A percentile compares a stretch with the other conserved stretches of the same genome.
These are phyloP conservation scores for Ennomos fuscantarius DNA, from an alignment of 2,888 invertebrate genomes.

Conservation along the genomic window DNA sequence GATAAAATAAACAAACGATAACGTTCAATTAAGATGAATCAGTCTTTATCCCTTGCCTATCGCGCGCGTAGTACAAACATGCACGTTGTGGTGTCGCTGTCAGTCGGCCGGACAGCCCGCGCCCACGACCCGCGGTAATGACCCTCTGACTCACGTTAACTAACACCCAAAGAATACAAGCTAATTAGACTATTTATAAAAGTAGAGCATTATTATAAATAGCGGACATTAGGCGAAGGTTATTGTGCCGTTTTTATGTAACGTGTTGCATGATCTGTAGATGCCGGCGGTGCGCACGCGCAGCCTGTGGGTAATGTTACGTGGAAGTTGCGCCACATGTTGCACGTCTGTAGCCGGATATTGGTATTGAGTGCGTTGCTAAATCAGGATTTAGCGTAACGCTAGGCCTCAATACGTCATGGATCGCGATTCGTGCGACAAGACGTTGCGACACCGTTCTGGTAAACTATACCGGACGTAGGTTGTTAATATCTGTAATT, in stretches of 20 bases:
- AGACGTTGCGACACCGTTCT: neutral
- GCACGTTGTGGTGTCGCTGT: slow-evolving; percentile 2
- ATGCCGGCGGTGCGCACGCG: slow-evolving; percentile 8
- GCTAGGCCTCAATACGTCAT: slow-evolving; percentile 4
- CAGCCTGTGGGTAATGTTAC: slow-evolving; percentile 6
- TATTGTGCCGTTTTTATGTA: slow-evolving; percentile 18
- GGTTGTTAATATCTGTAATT: neutral
- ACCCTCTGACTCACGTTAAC: slow-evolving; percentile 24
- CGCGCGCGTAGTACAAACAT: no score
- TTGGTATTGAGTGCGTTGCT: neutral
- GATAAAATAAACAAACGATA: slow-evolving; percentile 19
- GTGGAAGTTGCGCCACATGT: slow-evolving; percentile 16
- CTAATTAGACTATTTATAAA: slow-evolving; percentile 24
- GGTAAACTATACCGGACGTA: no score
- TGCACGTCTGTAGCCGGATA: slow-evolving; percentile 14
- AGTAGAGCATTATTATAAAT: slow-evolving; percentile 28
- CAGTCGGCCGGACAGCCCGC: slow-evolving; percentile 3
- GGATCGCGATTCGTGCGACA: neutral
- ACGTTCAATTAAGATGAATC: slow-evolving; percentile 18
- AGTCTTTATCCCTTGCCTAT: neutral
- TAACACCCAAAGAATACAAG: slow-evolving; percentile 9
- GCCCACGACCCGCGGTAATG: slow-evolving; percentile 17
- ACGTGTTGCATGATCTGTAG: slow-evolving; percentile 1
- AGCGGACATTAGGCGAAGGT: slow-evolving; percentile 23
- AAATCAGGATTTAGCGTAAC: slow-evolving; percentile 1